Evolutionary conservation across 2,797 vertebrate species (phyloP).

Genomic region (Echiichthys vipera): DNA sequence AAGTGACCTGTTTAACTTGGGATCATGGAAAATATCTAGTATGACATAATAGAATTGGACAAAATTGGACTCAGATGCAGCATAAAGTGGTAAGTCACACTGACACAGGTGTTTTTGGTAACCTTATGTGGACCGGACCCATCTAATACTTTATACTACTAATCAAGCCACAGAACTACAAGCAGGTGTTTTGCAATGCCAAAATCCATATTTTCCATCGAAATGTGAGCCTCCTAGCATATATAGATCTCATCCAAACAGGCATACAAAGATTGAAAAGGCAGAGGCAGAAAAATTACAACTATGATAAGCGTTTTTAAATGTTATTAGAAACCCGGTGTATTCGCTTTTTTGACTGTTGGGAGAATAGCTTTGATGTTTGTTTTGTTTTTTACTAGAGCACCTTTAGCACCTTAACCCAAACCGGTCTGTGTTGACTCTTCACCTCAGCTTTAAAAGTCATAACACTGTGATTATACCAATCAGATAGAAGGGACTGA

Average conservation of each 20-base stretch:
- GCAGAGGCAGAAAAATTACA: background rate
- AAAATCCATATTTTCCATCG: background rate
- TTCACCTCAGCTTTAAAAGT: background rate
- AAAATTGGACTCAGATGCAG: slow-evolving; percentile 38
- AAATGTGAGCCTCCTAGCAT: background rate
- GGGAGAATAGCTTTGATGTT: background rate
- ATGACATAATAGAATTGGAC: slow-evolving; percentile 33
- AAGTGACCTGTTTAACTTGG: slow-evolving; percentile 32
- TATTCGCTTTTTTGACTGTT: background rate
- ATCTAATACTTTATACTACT: too few relatives aligned
- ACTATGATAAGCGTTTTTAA: background rate
- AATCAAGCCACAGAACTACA: too few relatives aligned
- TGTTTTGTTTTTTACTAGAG: background rate
- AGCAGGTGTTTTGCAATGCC: background rate
- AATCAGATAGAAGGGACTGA: background rate
- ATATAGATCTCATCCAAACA: background rate
- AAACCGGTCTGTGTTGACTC: background rate
- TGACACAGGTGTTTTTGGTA: background rate
- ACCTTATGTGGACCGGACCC: background rate
- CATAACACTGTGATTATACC: background rate
- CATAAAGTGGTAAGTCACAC: slow-evolving; percentile 1
- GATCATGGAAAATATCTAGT: slow-evolving; percentile 21
- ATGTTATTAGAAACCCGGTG: background rate
- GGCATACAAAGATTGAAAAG: background rate
- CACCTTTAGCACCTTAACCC: background rate